Conservation (phyloP, 1,140 invertebrate genomes). For the Homarus americanus region DNA sequence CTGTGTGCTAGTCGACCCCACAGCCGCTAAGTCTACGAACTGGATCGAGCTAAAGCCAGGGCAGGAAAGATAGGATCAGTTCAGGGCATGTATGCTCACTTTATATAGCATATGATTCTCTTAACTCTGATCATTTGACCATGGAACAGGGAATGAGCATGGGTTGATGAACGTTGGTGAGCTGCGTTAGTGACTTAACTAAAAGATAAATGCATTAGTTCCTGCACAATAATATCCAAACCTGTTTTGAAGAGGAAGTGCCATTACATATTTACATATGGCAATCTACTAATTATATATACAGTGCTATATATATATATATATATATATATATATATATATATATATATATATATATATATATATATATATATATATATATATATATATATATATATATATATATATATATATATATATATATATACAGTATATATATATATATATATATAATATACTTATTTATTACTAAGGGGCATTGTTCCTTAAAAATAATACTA, state of each 20-base stretch:
- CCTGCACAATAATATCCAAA: background rate
- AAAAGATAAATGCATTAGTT: background rate
- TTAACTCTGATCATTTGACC: background rate
- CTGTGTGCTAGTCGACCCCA: conserved; percentile 67
- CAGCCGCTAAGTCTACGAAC: conserved; percentile 57
- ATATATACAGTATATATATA: conserved; percentile 34
- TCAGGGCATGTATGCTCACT: conserved; percentile 20
- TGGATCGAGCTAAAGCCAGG: conserved; percentile 58
- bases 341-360: conserved; percentile 49
- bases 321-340: conserved; percentile 49
- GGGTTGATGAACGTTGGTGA: background rate
- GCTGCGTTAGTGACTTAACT: background rate
- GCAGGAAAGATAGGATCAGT: conserved; percentile 60
- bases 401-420: conserved; percentile 37
- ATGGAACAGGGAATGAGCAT: conserved; percentile 12
- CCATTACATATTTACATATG: background rate
- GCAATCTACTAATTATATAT: background rate
- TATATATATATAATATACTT: conserved; percentile 10
- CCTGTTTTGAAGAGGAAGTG: background rate
- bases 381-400: conserved; percentile 29
- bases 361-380: conserved; percentile 19
- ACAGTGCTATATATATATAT: conserved; percentile 12
- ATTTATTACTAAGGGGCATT: background rate
- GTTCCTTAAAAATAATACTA: too few relatives aligned
- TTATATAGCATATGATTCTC: conserved; percentile 2